Evolutionary conservation across 2,797 vertebrate species (phyloP), one percentile per base, ranked within the genome.

Genomic region (Nyctalus aviator): DNA sequence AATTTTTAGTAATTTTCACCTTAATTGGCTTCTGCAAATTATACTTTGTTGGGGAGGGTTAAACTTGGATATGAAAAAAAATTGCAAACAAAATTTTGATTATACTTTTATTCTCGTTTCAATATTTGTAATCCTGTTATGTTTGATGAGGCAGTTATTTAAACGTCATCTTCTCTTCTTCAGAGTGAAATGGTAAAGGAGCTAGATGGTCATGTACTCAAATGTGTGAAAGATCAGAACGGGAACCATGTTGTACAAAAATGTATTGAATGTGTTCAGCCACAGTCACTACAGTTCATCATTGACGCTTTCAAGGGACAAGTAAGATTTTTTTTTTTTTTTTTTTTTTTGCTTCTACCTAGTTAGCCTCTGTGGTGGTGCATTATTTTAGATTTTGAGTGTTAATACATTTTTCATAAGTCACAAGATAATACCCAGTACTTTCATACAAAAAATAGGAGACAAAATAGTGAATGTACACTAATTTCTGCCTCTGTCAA

Each of bases 171-270:
- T 93, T 95, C 72, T 96, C 71, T 91, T 78, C 92, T 93, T 27
- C 97, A 99, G 99, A 99, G 98, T 95, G 99, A 99, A 97, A 99
- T 99, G 98, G 99, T 99, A 69, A 99, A 98, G 69, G 99, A 99
- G 92, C 95, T 99, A 87, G 99, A 99, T 94, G 99, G 99, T 10
- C 99, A 99, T 57, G 99, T 99, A 50, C 98, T 99, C 75, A 99
- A 99, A 97, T 99, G 99, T 82, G 99, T 99, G 94, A 99, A 99
- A 96, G 99, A 99, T 97, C 99, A 99, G 97, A 99, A 99, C 55
- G 99, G 99, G 96, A 99, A 99, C 96, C 99, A 99, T 1, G 99
- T 99, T 64, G 99, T 99, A 37, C 99, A 99, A 88, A 99, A 99
- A 92, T 99, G 99, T 82, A 99, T 99, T 12, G 99, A 99, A 93